Base-by-base conservation (phyloP, 2,888 invertebrate genomes). In the Plutella xylostella region DNA sequence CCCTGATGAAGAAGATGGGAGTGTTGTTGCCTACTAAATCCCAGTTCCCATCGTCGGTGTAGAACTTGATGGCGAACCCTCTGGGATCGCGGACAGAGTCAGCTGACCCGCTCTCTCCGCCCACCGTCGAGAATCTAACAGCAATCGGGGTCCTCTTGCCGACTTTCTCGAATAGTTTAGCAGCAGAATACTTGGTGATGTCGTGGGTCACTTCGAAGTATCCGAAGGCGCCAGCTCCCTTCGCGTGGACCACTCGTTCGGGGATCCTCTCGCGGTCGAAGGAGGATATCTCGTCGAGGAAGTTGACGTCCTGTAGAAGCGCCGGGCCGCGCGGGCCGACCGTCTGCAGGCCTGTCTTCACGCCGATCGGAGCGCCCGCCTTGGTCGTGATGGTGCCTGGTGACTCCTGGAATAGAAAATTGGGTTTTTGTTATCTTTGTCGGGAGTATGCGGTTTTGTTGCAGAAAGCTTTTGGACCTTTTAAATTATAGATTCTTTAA, bases 221-320 rank as follows among this genome's bases (percentile, higher is more conserved):
- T n/a, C n/a, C n/a, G n/a, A n/a, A 91, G 4, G 91, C 91, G 30
- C 91, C 93, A 40, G 91, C 92, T 52, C 94, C 95, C 73, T 95
- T 96, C 2, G 95, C 94, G 67, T 94, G 94, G 3, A 93, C 93
- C 0, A 94, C 94, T 51, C 95, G 86, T 64, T 95, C 94, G 0
- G 95, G 94, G 56, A 95, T 94, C 42, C 95, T 86, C 68, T 96
- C 95, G 17, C 93, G 82, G 62, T 89, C 88, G 62, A 94, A 94
- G 62, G 93, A 90, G 0, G 89, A 78, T 51, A 91, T 70, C 66
- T 90, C 90, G 56, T 91, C 91, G 12, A 91, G 51, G 48, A 86
- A 88, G 30, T 87, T 86, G 48, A 87, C 86, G 70, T 96, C 95
- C 67, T 94, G 91, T 6, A 94, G 64, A 5, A 95, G 79, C 22